Evolutionary conservation across 2,888 invertebrate genomes (phyloP), one percentile per base, ranked within the genome.

Genomic region (Patella depressa): DNA sequence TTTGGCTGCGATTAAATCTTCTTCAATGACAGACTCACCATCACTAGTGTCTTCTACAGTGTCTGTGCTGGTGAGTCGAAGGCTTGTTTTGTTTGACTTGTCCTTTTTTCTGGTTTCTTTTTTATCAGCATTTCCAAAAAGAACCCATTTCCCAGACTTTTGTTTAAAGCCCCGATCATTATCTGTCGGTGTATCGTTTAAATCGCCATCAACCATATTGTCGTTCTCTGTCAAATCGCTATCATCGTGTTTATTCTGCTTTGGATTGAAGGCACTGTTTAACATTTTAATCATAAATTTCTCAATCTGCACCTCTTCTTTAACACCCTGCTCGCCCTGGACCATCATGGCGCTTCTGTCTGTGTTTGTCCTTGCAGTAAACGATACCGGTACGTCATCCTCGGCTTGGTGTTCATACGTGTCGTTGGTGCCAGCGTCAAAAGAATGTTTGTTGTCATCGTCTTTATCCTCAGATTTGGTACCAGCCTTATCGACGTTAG

Each of bases 231-330:
- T 65, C 12, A 65, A 65, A 9, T 65, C 65, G 45, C 45, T 45
- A 45, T 45, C 45, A 45, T 45, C 45, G 45, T 45, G 45, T 7
- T 45, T 9, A 9, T 11, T 65, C 24, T 75, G 77, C 12, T 75
- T 76, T 1, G 74, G 59, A 29, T 72, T 24, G 73, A 73, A 65
- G 72, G 75, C 75, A 24, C 77, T 73, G 53, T 80, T 76, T 53
- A 80, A 53, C 69, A 76, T 77, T 24, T 79, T 79, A 65, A 76
- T 69, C 80, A 80, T 80, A 72, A 74, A 80, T 55, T 78, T 80
- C 71, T 80, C 80, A 19, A 80, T 80, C 71, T 77, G 72, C 9
- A 79, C 78, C 54, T 78, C 78, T 45, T 45, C 45, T 29, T 77
- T 78, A n/a, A 76, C 72, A 45, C 53, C 74, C 54, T 69, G 72